These are phyloP conservation scores for Scaptomyza hsui DNA, from an alignment of 1,140 invertebrate species.

Conservation along the genomic window DNA sequence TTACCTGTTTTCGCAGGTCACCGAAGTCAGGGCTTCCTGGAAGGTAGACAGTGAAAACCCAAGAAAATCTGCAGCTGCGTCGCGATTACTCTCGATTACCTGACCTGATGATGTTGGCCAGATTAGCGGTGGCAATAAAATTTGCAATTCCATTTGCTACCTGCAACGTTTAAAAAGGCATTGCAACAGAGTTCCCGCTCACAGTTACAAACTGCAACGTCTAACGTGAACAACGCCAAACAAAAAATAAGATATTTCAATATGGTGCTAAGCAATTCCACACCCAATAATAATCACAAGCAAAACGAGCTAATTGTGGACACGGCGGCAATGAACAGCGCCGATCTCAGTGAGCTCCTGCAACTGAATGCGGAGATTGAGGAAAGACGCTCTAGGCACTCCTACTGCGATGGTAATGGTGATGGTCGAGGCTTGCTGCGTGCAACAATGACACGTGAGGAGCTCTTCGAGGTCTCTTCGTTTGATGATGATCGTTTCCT, in stretches of 20 bases:
- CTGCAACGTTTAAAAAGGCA: conserved; percentile 44
- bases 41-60: conserved; percentile 49
- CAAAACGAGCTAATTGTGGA: conserved; percentile 59
- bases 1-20: conserved; percentile 55
- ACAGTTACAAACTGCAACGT: conserved; percentile 72
- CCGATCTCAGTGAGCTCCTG: conserved; percentile 60
- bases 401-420: conserved; percentile 10
- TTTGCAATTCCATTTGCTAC: conserved; percentile 31
- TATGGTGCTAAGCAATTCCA: conserved; percentile 75
- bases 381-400: conserved; percentile 41
- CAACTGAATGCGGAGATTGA: conserved; percentile 70
- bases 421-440: conserved; percentile 47
- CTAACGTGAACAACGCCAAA: conserved; percentile 62
- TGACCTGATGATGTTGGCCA: conserved; percentile 19
- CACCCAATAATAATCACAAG: conserved; percentile 50
- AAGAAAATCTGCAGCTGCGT: conserved; percentile 9
- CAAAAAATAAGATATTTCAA: conserved; percentile 16
- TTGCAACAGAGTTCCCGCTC: not conserved
- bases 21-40: conserved; percentile 27
- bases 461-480: conserved; percentile 70
- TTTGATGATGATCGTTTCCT: conserved; percentile 73
- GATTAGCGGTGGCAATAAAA: conserved; percentile 44
- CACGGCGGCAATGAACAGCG: conserved; percentile 64
- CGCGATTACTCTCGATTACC: conserved; percentile 33
- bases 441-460: conserved; percentile 74